Percentiles rank a stretch among this genome's conserved stretches.
phyloP scores from a whole-genome alignment of 2,113 vertebrate species.

The Chrysemys picta region DNA sequence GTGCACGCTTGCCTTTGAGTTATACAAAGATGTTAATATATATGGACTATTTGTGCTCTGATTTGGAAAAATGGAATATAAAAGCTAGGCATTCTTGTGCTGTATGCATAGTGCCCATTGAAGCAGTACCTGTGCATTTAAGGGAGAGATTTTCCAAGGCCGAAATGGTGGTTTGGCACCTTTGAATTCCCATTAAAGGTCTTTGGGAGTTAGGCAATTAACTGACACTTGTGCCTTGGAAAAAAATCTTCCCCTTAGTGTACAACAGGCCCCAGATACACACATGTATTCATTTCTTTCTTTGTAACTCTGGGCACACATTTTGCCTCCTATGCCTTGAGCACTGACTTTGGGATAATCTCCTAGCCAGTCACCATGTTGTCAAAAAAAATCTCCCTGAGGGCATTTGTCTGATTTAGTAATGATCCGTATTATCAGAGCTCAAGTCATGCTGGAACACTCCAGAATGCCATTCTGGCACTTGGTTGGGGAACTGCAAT shows the following conservation, averaged over 20 bases:
- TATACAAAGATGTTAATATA: neutral
- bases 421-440: neutral
- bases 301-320: neutral
- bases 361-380: neutral
- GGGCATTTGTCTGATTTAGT: neutral
- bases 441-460: neutral
- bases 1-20: neutral
- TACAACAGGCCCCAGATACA: neutral
- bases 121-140: neutral
- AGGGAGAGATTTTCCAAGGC: neutral
- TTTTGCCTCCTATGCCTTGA: neutral
- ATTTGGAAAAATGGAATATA: neutral
- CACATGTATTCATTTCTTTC: neutral
- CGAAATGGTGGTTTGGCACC: neutral
- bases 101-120: neutral
- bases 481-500: neutral
- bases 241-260: neutral
- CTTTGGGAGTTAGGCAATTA: neutral
- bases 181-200: neutral
- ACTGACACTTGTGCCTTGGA: neutral
- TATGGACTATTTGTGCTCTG: neutral
- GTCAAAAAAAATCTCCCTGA: neutral
- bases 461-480: neutral
- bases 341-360: neutral
- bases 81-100: neutral